Percentiles rank a stretch among this genome's conserved stretches.
Evolutionary conservation across 2,113 vertebrate species (phyloP).

Genomic region (Caranx melampygus): DNA sequence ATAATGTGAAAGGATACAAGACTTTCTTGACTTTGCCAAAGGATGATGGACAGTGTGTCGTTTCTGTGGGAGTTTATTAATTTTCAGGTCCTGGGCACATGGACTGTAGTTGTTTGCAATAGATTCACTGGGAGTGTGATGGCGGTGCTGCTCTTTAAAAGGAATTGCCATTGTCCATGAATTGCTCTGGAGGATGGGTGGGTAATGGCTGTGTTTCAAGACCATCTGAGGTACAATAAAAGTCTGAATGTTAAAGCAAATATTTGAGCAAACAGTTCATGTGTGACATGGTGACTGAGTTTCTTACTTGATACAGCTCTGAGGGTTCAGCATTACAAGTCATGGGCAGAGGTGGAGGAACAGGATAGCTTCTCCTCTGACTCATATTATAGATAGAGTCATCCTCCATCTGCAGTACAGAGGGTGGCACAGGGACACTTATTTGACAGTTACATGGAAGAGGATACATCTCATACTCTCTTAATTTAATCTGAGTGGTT

Average conservation of each 20-base stretch:
- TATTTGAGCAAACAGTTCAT: background rate
- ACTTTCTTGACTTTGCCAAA: slow-evolving; percentile 27
- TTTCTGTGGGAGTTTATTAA: slow-evolving; percentile 77
- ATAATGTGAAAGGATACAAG: slow-evolving; percentile 78
- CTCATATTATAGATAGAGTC: slow-evolving; percentile 81
- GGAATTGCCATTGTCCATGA: slow-evolving; percentile 87
- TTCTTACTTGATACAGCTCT: slow-evolving; percentile 83
- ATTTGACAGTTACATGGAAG: background rate
- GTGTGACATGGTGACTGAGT: background rate
- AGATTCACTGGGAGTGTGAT: slow-evolving; percentile 86
- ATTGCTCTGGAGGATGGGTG: slow-evolving; percentile 87
- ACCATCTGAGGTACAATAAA: slow-evolving; percentile 76
- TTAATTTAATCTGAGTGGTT: background rate
- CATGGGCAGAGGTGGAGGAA: slow-evolving; percentile 68
- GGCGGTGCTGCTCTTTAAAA: slow-evolving; percentile 86
- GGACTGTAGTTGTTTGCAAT: slow-evolving; percentile 91
- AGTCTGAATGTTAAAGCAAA: background rate
- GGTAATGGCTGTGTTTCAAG: slow-evolving; percentile 76
- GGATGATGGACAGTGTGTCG: background rate
- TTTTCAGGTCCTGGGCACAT: slow-evolving; percentile 82
- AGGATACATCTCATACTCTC: background rate
- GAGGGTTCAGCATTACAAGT: slow-evolving; percentile 71
- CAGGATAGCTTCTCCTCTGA: slow-evolving; percentile 39
- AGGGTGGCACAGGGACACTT: background rate
- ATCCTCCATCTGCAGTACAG: slow-evolving; percentile 54